Base-by-base conservation (phyloP, 2,113 vertebrate genomes). In the Beaufortia kweichowensis region DNA sequence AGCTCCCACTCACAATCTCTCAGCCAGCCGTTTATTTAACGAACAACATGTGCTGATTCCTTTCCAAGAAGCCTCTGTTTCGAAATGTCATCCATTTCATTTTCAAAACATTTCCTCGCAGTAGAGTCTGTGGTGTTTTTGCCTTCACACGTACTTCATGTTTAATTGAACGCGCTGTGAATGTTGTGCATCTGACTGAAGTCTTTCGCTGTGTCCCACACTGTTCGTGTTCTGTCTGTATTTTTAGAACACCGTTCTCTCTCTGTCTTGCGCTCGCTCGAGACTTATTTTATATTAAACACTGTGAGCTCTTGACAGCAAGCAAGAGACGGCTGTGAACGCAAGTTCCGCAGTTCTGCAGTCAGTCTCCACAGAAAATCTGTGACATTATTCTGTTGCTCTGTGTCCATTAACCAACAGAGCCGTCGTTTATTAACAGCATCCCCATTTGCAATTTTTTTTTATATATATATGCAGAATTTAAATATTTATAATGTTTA, bases 241-340 rank as follows among this genome's bases (percentile, higher is more conserved):
- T 77, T 81, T 61, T 77, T 77, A 81, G 67, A 46, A 73, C 10
- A 23, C 14, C 43, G 69, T 60, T 59, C 35, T 41, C 24, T 14
- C 6, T 17, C 48, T 53, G 3, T n/a, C 19, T 8, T 15, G 0
- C 6, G 6, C 48, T 7, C 19, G 6, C 4, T n/a, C 17, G 4
- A 35, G 6, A 17, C 19, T 50, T 6, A 14, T n/a, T 50, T n/a
- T 50, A 2, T 50, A 1, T 50, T 46, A 15, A 46, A 46, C 12
- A 46, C 14, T 3, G 15, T 46, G 43, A 14, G 43, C 11, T 46
- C 15, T 15, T 17, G 43, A 46, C 43, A 46, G 43, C 15, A 46
- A 19, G 43, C 12, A 46, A 17, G 43, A 15, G 43, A 15, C 43
- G 14, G 43, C 43, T 46, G 43, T 14, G 12, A 46, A 46, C 2